Evolutionary conservation across 2,888 invertebrate species (phyloP), one percentile per base, ranked within the genome.

Genomic region (Lasioglossum vierecki): DNA sequence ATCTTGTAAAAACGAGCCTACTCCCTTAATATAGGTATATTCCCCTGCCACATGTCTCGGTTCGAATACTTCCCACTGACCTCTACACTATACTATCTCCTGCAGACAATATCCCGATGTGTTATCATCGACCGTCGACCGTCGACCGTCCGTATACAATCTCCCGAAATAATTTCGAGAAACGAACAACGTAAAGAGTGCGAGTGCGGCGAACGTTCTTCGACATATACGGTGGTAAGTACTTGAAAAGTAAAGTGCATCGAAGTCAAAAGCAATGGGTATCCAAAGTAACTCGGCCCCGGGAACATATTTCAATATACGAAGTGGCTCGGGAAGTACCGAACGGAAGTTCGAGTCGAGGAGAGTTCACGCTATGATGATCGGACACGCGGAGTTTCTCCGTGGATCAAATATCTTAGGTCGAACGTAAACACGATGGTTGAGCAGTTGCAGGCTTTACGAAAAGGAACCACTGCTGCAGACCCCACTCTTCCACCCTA

Each of bases 361-460:
- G 18, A n/a, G 22, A n/a, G 22, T 39, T 22, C 66, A 30, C 60
- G 66, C 30, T 66, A 66, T 35, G 66, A 18, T 66, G 30, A 35
- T 66, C 66, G 68, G 39, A n/a, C 68, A 39, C 39, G 68, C 35
- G 41, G 68, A 22, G 22, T 70, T 39, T 22, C 39, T 41, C 68
- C 35, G 22, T 8, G 35, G 39, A 41, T 71, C 41, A 44, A 71
- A 44, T n/a, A n/a, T 71, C 44, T 71, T n/a, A 15, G 22, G 71
- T 71, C 57, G 74, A 60, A 41, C 39, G 66, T 66, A 66, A 66
- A 35, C 66, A 13, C 35, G 66, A 66, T 8, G 66, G 66, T 35
- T 18, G 66, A 57, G n/a, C 22, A 63, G 75, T 39, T 60, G 44
- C 30, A 63, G 26, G 22, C 26, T 8, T 15, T 18, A 8, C 41